Percentiles rank a stretch among this genome's conserved stretches.
These are phyloP conservation scores for Bombus picipes DNA, from an alignment of 1,140 invertebrate species.

Conservation along the genomic window DNA sequence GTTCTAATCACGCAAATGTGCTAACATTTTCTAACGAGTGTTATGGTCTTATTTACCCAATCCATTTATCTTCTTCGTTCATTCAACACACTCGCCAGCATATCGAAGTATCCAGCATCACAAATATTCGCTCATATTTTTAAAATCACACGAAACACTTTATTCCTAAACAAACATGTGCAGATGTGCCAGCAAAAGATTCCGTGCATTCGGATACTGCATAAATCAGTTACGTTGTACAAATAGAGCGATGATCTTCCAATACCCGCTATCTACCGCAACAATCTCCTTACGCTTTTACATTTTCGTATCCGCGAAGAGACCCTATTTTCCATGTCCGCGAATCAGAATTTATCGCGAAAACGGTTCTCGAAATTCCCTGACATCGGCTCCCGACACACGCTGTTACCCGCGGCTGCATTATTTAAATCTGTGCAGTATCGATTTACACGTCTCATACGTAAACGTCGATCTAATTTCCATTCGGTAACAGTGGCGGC, in stretches of 20 bases:
- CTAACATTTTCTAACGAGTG: too few species aligned
- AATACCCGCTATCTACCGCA: constrained; percentile 4
- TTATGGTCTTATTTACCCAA: too few species aligned
- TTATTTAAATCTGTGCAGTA: constrained; percentile 19
- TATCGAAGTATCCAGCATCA: too few species aligned
- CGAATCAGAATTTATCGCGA: neutral
- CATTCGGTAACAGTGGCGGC: constrained; percentile 68
- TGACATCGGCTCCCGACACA: neutral
- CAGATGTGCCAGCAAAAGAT: neutral
- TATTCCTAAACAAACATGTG: neutral
- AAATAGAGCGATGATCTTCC: neutral
- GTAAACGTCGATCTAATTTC: constrained; percentile 72
- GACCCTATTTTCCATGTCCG: constrained; percentile 1
- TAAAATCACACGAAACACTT: neutral
- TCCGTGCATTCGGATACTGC: neutral
- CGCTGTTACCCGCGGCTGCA: neutral
- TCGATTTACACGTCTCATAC: constrained; percentile 45
- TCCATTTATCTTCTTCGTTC: too few species aligned
- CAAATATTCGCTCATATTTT: neutral
- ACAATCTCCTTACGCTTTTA: constrained; percentile 8
- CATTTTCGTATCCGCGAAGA: neutral
- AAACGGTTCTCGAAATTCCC: neutral
- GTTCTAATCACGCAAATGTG: too few species aligned
- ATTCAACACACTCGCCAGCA: too few species aligned
- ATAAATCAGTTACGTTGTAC: constrained; percentile 5